phyloP scores from a whole-genome alignment of 2,888 invertebrate species.

The Orthonevra nobilis region DNA sequence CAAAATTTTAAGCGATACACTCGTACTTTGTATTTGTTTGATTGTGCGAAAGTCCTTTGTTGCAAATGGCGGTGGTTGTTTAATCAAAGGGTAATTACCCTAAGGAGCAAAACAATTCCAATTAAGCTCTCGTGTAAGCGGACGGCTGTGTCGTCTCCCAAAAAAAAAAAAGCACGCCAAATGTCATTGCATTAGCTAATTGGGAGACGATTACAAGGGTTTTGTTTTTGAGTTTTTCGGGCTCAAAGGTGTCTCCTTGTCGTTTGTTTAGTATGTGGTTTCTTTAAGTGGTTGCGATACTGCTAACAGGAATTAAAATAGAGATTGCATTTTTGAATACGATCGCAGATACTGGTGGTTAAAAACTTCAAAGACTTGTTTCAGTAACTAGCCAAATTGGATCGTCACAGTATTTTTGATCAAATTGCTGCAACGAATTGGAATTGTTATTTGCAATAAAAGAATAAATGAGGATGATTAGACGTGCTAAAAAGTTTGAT shows the following conservation, averaged over 20 bases:
- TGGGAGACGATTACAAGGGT: slow-evolving; percentile 46
- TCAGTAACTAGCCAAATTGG: no score
- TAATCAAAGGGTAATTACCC: slow-evolving; percentile 63
- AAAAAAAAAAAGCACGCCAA: slow-evolving; percentile 37
- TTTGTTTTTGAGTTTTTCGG: slow-evolving; percentile 14
- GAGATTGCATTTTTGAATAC: slow-evolving; percentile 19
- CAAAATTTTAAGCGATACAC: slow-evolving; percentile 24
- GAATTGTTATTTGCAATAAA: no score
- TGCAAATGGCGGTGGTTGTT: slow-evolving; percentile 51
- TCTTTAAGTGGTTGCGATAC: neutral
- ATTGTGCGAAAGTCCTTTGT: slow-evolving; percentile 34
- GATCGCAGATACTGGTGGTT: no score
- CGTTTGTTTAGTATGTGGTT: slow-evolving; percentile 4
- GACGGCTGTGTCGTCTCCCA: no score
- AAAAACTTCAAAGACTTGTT: no score
- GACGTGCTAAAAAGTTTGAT: no score
- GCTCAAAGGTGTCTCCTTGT: neutral
- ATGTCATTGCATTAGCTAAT: slow-evolving; percentile 70
- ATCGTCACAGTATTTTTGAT: no score
- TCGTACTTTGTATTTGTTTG: no score
- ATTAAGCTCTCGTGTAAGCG: slow-evolving; percentile 39
- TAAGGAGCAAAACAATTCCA: slow-evolving; percentile 69
- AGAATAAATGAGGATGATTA: no score
- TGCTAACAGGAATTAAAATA: slow-evolving; percentile 8
- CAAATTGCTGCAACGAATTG: no score